A percentile compares a stretch with the other conserved stretches of the same genome.
Evolutionary conservation across 2,888 invertebrate genomes (phyloP).

Genomic region (Cheilosia impressa): DNA sequence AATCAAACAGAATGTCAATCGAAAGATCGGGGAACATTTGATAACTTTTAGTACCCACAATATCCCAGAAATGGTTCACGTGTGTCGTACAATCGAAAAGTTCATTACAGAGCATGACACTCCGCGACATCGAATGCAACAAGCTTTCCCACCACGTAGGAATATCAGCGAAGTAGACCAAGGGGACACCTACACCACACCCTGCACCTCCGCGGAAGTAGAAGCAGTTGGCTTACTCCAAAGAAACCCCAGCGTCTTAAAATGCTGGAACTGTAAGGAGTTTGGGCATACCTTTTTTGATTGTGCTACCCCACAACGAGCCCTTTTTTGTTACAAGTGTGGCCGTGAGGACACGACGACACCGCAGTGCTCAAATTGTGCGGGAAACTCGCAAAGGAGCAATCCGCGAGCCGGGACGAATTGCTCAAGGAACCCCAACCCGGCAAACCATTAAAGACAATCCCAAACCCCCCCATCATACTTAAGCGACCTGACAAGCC

Average conservation of each 20-base stretch:
- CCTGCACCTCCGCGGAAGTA: not conserved
- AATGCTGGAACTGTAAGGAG: slow-evolving; percentile 11
- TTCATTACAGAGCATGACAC: no score
- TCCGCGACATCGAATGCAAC: not conserved
- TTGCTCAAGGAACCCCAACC: no score
- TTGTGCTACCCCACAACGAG: not conserved
- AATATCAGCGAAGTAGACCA: not conserved
- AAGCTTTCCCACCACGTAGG: not conserved
- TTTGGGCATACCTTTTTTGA: not conserved
- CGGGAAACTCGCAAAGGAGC: slow-evolving; percentile 21
- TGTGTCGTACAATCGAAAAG: not conserved
- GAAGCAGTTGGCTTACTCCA: no score
- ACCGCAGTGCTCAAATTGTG: not conserved
- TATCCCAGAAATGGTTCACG: no score
- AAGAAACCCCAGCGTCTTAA: not conserved
- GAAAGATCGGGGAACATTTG: no score
- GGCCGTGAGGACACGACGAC: slow-evolving; percentile 5
- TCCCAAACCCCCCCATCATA: not conserved
- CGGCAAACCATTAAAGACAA: not conserved
- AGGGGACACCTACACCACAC: not conserved
- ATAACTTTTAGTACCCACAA: no score
- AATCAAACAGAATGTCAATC: not conserved
- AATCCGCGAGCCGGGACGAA: slow-evolving; percentile 10
- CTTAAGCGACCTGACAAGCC: not conserved
- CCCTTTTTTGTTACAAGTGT: slow-evolving; percentile 20